phyloP scores from a whole-genome alignment of 2,113 vertebrate genomes.

The Heterotis niloticus region DNA sequence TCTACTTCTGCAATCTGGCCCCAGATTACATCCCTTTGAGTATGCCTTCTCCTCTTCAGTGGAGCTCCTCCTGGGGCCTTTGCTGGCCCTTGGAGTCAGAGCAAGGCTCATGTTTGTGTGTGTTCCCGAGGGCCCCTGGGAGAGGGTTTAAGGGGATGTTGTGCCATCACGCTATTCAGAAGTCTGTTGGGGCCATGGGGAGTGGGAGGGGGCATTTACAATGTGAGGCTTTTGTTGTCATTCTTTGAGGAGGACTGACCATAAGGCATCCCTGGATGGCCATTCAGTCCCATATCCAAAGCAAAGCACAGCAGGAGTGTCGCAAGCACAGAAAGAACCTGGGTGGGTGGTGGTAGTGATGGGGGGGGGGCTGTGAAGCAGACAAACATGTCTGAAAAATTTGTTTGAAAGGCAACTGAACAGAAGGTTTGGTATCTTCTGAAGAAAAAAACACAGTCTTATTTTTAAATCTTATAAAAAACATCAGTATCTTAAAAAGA shows the following conservation, averaged over 20 bases:
- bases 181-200: neutral
- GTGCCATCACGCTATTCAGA: neutral
- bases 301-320: neutral
- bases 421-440: neutral
- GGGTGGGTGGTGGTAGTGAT: too few relatives aligned
- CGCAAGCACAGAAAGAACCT: neutral
- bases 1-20: neutral
- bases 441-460: too few relatives aligned
- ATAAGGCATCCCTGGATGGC: neutral
- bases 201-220: neutral
- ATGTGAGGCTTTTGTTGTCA: neutral
- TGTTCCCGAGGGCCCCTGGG: neutral
- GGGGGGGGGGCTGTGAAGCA: neutral
- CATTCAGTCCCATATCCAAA: neutral
- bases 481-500: too few relatives aligned
- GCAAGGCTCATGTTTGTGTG: neutral
- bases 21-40: neutral
- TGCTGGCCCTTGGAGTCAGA: neutral
- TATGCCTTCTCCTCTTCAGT: too few relatives aligned
- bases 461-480: too few relatives aligned
- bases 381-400: neutral
- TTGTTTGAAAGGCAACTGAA: neutral
- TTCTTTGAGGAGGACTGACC: neutral
- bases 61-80: neutral
- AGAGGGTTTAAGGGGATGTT: neutral